These are phyloP conservation scores for Pollicipes pollicipes DNA, from an alignment of 1,140 invertebrate genomes.

Conservation along the genomic window DNA sequence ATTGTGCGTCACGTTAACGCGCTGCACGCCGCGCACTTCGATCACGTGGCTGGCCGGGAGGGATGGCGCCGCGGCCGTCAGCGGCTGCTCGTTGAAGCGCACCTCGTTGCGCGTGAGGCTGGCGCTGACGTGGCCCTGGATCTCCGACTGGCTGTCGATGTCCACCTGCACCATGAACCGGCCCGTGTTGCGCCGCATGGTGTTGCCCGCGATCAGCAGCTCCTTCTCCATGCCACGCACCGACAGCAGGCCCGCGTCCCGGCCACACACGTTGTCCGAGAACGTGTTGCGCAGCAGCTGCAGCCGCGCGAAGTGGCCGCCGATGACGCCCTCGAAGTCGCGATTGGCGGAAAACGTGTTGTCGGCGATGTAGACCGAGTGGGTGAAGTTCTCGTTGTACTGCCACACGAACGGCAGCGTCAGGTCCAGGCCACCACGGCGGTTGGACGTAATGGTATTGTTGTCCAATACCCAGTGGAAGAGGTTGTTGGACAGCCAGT, in stretches of 20 bases:
- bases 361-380: constrained; percentile 66
- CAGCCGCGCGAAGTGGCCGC: constrained; percentile 65
- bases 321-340: constrained; percentile 61
- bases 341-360: constrained; percentile 69
- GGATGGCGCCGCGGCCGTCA: constrained; percentile 17
- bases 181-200: constrained; percentile 61
- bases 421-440: constrained; percentile 62
- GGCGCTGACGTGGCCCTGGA: constrained; percentile 61
- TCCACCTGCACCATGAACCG: constrained; percentile 71
- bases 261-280: constrained; percentile 62
- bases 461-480: constrained; percentile 84
- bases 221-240: constrained; percentile 96
- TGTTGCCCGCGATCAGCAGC: constrained; percentile 51
- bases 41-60: constrained; percentile 56
- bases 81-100: constrained; percentile 43
- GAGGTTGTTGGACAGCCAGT: constrained; percentile 78
- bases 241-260: constrained; percentile 64
- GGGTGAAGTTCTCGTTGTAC: constrained; percentile 84
- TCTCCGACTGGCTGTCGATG: constrained; percentile 82
- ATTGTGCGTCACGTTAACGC: constrained; percentile 76
- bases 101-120: constrained; percentile 61
- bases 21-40: constrained; percentile 84
- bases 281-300: constrained; percentile 68
- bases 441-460: constrained; percentile 68
- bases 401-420: constrained; percentile 82